Percentiles rank a stretch among this genome's conserved stretches.
These are phyloP conservation scores for Oscheius sp. DNA, from an alignment of 2,888 invertebrate species.

Conservation along the genomic window DNA sequence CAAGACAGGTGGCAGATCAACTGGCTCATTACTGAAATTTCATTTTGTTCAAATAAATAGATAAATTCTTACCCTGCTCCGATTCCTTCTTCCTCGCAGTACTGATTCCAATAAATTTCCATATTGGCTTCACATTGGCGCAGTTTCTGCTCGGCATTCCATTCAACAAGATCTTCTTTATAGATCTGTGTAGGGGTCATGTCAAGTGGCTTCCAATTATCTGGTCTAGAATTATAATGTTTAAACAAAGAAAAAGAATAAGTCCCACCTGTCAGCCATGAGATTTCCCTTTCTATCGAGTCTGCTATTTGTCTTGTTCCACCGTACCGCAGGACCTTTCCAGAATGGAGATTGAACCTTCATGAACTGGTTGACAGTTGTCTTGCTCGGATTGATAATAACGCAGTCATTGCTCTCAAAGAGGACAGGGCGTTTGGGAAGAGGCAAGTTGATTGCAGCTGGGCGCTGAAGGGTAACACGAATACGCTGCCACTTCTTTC, in stretches of 20 bases:
- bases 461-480: conserved; percentile 21
- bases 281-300: conserved; percentile 5
- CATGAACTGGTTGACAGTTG: background rate
- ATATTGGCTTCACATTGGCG: background rate
- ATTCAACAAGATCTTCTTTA: background rate
- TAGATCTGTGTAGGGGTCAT: conserved; percentile 3
- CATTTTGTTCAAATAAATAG: background rate
- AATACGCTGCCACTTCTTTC: conserved; percentile 17
- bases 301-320: background rate
- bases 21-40: background rate
- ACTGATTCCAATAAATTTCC: no score
- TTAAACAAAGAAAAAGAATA: background rate
- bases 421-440: background rate
- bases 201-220: conserved; percentile 8
- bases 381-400: conserved; percentile 13
- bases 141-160: background rate
- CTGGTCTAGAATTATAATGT: background rate
- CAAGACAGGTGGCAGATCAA: background rate
- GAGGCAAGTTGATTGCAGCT: conserved; percentile 7
- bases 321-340: conserved; percentile 13
- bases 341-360: conserved; percentile 32
- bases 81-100: background rate
- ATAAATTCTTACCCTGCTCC: background rate
- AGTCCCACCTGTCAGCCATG: background rate
- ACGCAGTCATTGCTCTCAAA: conserved; percentile 10